These are phyloP conservation scores for Eptatretus atami DNA, from an alignment of 2,797 vertebrate species.

Conservation along the genomic window DNA sequence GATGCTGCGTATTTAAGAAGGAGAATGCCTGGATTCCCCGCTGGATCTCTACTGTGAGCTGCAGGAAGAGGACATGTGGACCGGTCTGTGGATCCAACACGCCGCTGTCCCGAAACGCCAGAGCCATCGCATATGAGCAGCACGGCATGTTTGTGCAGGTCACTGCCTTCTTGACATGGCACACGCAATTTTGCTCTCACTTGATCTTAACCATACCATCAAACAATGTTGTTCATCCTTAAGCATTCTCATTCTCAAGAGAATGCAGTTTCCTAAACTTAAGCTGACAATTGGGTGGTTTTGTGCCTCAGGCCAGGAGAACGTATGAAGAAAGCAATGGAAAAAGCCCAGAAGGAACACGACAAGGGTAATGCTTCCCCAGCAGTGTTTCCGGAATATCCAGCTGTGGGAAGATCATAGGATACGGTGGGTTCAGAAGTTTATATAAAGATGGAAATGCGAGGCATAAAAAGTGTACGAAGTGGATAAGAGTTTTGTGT, in stretches of 20 bases:
- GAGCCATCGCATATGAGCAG: constrained; percentile 76
- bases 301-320: constrained; percentile 51
- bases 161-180: background rate
- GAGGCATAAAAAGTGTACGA: too few species aligned
- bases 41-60: constrained; percentile 76
- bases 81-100: constrained; percentile 83
- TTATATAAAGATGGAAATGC: too few species aligned
- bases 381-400: constrained; percentile 66
- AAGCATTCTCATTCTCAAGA: too few species aligned
- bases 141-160: constrained; percentile 98
- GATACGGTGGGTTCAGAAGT: constrained; percentile 34
- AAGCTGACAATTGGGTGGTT: background rate
- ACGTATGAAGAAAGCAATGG: constrained; percentile 94
- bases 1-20: too few species aligned
- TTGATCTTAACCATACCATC: background rate
- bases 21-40: constrained; percentile 62
- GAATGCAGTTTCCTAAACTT: constrained; percentile 7
- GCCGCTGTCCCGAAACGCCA: constrained; percentile 92
- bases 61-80: constrained; percentile 98
- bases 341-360: constrained; percentile 80
- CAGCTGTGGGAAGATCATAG: constrained; percentile 98
- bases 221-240: background rate
- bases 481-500: too few species aligned
- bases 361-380: constrained; percentile 53
- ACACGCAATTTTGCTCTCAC: background rate